Evolutionary conservation across 2,113 vertebrate species (phyloP).

Genomic region (Coreoperca whiteheadi): DNA sequence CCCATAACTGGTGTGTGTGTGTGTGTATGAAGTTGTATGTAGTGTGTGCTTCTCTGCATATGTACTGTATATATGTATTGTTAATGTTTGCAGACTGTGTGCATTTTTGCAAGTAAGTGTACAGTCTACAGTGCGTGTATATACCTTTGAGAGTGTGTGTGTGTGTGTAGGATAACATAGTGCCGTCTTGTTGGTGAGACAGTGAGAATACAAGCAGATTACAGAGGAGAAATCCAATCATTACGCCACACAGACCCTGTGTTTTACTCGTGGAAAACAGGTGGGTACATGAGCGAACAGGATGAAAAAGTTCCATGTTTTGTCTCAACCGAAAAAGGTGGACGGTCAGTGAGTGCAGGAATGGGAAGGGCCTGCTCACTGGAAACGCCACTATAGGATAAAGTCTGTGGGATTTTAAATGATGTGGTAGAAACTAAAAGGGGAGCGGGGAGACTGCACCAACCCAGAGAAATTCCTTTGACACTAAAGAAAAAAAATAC

Average conservation of each 20-base stretch:
- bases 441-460: slow-evolving; percentile 28
- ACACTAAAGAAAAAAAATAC: background rate
- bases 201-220: slow-evolving; percentile 83
- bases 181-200: slow-evolving; percentile 66
- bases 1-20: slow-evolving; percentile 51
- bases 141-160: slow-evolving; percentile 15
- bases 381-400: slow-evolving; percentile 46
- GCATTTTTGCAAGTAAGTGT: slow-evolving; percentile 11
- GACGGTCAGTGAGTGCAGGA: slow-evolving; percentile 78
- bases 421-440: slow-evolving; percentile 39
- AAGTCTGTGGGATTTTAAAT: slow-evolving; percentile 52
- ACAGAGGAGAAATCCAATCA: slow-evolving; percentile 85
- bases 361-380: slow-evolving; percentile 64
- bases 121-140: slow-evolving; percentile 1
- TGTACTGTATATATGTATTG: background rate
- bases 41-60: slow-evolving; percentile 7
- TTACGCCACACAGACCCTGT: slow-evolving; percentile 81
- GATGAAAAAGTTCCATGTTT: slow-evolving; percentile 74
- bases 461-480: slow-evolving; percentile 26
- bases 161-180: slow-evolving; percentile 44
- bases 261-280: slow-evolving; percentile 83
- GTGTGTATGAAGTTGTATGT: slow-evolving; percentile 5
- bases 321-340: slow-evolving; percentile 62
- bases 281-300: slow-evolving; percentile 76
- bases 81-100: background rate